These are phyloP conservation scores for Anser cygnoides DNA, from an alignment of 2,113 vertebrate genomes.

Conservation along the genomic window DNA sequence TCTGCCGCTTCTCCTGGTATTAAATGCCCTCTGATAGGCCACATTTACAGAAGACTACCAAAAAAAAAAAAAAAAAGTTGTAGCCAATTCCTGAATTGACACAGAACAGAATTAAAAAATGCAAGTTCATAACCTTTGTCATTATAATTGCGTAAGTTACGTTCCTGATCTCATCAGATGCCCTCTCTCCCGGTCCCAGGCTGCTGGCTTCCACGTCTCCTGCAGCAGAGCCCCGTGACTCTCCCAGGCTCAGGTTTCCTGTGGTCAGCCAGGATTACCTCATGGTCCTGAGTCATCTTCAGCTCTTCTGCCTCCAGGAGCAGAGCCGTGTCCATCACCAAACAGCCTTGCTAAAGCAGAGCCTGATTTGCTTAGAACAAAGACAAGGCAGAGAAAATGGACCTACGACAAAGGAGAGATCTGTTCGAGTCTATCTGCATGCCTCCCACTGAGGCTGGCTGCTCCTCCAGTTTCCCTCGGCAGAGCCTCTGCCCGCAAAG, in stretches of 20 bases:
- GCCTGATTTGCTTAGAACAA: not conserved
- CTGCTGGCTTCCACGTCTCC: not conserved
- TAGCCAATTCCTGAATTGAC: not conserved
- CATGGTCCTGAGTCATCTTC: constrained; percentile 1
- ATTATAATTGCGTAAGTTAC: not conserved
- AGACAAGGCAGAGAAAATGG: not conserved
- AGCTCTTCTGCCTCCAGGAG: constrained; percentile 5
- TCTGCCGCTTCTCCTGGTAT: not conserved
- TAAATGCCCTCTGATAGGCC: not conserved
- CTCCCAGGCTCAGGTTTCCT: not conserved
- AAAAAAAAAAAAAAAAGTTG: not conserved
- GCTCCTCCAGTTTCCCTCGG: not conserved
- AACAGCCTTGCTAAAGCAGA: not conserved
- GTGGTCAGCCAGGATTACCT: not conserved
- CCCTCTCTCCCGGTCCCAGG: not conserved
- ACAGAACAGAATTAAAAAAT: not conserved
- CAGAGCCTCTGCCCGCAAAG: not conserved
- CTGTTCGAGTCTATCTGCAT: not conserved
- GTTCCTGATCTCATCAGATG: not conserved
- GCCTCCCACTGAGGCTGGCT: not conserved
- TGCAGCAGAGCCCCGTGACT: not conserved
- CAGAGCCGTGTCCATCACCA: not conserved
- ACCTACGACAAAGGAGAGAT: not conserved
- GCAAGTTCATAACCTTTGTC: not conserved
- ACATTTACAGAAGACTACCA: not conserved